Evolutionary conservation across 2,113 vertebrate genomes (phyloP).

Genomic region (Campylorhamphus procurvoides): DNA sequence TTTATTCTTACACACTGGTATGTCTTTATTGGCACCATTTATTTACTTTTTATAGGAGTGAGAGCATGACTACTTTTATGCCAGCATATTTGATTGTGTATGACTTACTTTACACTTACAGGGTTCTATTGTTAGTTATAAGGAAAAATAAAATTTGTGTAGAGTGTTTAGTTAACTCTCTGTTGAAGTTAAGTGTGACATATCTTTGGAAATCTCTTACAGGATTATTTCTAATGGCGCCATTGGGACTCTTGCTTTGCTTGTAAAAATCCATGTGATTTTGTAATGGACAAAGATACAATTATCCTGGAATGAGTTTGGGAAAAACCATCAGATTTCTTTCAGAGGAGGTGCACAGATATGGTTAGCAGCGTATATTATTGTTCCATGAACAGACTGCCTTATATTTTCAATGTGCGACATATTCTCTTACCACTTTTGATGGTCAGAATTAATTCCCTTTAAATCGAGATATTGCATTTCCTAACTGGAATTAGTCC

Average conservation of each 20-base stretch:
- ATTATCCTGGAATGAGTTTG: constrained; percentile 32
- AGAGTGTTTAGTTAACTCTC: constrained; percentile 17
- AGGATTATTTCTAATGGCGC: constrained; percentile 15
- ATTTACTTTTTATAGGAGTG: constrained; percentile 48
- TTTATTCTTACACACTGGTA: constrained; percentile 37
- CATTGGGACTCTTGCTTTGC: constrained; percentile 1
- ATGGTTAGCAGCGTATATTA: background rate
- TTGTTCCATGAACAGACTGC: background rate
- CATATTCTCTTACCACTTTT: background rate
- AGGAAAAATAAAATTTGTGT: constrained; percentile 37
- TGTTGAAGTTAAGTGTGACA: constrained; percentile 1
- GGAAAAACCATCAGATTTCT: background rate
- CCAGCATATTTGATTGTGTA: constrained; percentile 26
- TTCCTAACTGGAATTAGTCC: background rate
- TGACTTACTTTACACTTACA: constrained; percentile 34
- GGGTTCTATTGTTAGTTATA: constrained; percentile 25
- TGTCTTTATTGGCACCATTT: constrained; percentile 12
- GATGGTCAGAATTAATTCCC: background rate
- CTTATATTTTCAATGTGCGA: background rate
- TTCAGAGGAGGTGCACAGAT: background rate
- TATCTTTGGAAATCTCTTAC: constrained; percentile 36
- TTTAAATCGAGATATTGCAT: background rate
- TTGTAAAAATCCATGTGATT: constrained; percentile 36
- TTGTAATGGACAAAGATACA: constrained; percentile 31
- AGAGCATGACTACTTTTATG: constrained; percentile 11